These are phyloP conservation scores for Mus spicilegus DNA, from an alignment of 2,113 vertebrate genomes.

Conservation along the genomic window DNA sequence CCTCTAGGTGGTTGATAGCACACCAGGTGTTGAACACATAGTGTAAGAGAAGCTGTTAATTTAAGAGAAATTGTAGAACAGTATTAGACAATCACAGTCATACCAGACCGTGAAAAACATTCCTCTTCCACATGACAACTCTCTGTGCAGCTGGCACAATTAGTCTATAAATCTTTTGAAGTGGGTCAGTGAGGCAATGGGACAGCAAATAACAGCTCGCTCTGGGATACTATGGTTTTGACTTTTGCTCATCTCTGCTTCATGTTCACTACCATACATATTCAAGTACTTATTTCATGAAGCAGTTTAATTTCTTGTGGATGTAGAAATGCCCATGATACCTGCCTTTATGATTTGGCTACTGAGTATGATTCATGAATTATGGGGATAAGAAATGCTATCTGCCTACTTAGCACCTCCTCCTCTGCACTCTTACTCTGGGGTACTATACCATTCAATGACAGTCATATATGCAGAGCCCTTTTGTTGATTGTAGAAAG, in stretches of 20 bases:
- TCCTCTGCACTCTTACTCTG: not conserved
- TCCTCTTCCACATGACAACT: conserved; percentile 25
- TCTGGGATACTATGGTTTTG: not conserved
- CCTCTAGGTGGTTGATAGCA: not conserved
- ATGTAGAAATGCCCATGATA: not conserved
- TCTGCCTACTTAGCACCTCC: not conserved
- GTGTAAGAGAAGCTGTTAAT: not conserved
- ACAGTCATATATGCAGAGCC: not conserved
- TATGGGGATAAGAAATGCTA: not conserved
- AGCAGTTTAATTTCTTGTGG: not conserved
- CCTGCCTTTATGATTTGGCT: not conserved
- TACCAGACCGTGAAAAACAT: not conserved
- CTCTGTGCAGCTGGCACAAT: not conserved
- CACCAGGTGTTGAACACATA: conserved; percentile 9
- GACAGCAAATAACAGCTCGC: not conserved
- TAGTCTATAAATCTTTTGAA: conserved; percentile 52
- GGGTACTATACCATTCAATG: not conserved
- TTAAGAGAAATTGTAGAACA: conserved; percentile 45
- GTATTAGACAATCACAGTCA: not conserved
- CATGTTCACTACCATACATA: not conserved
- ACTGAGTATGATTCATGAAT: not conserved
- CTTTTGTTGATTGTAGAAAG: rapidly evolving
- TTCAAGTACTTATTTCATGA: not conserved
- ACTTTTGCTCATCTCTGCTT: not conserved
- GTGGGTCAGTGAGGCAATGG: not conserved